These are phyloP conservation scores for Centroberyx gerrardi DNA, from an alignment of 2,797 vertebrate species.

Conservation along the genomic window DNA sequence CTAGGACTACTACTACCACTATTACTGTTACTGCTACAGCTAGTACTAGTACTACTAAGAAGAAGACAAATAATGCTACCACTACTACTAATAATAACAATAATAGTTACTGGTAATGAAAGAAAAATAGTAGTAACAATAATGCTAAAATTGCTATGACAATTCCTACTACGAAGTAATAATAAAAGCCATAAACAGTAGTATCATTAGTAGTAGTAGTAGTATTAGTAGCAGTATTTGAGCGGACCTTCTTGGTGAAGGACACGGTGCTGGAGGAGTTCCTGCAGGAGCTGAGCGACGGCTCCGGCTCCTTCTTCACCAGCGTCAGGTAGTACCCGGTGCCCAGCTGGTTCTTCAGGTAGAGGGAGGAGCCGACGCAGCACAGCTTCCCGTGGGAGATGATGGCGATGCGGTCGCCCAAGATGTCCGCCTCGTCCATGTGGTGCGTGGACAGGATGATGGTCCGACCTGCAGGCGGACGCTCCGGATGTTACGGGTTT, in stretches of 20 bases:
- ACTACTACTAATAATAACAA: too few relatives aligned
- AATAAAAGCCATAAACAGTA: too few relatives aligned
- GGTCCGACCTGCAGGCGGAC: slow-evolving; percentile 88
- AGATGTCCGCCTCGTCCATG: slow-evolving; percentile 98
- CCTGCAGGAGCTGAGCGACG: slow-evolving; percentile 91
- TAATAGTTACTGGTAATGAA: too few relatives aligned
- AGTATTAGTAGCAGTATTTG: too few relatives aligned
- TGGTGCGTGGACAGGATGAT: slow-evolving; percentile 98
- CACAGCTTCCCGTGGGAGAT: slow-evolving; percentile 98
- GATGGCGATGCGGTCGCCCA: slow-evolving; percentile 96
- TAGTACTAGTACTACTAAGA: too few relatives aligned
- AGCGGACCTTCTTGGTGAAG: slow-evolving; percentile 90
- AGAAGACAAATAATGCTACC: too few relatives aligned
- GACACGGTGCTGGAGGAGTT: slow-evolving; percentile 95
- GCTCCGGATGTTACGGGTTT: too few relatives aligned
- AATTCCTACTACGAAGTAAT: too few relatives aligned
- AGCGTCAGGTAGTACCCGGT: slow-evolving; percentile 97
- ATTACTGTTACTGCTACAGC: too few relatives aligned
- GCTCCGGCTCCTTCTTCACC: slow-evolving; percentile 94
- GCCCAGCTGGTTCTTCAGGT: slow-evolving; percentile 96
- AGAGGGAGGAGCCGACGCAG: slow-evolving; percentile 96
- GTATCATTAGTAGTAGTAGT: too few relatives aligned
- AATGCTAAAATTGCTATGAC: too few relatives aligned
- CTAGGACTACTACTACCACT: too few relatives aligned
- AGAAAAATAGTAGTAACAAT: not conserved